These are phyloP conservation scores for Autographa pulchrina DNA, from an alignment of 2,888 invertebrate genomes.

Conservation along the genomic window DNA sequence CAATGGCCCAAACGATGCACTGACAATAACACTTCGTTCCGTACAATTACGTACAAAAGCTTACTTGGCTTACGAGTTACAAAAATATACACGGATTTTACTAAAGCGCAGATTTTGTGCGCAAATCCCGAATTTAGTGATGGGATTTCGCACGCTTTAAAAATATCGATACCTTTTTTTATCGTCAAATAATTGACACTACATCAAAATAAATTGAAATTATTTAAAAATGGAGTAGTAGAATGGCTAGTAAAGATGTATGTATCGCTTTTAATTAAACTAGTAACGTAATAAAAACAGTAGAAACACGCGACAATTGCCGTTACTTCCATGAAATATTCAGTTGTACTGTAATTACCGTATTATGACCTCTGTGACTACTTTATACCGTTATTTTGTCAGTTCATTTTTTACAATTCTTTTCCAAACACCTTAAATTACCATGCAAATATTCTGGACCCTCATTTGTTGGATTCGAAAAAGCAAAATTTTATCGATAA, in stretches of 20 bases:
- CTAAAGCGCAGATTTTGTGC: neutral
- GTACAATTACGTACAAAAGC: conserved; percentile 9
- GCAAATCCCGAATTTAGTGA: neutral
- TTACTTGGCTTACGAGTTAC: conserved; percentile 7
- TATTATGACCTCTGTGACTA: conserved; percentile 57
- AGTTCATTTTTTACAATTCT: conserved; percentile 66
- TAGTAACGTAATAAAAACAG: conserved; percentile 30
- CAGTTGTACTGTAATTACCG: conserved; percentile 56
- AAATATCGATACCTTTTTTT: neutral
- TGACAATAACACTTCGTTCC: conserved; percentile 7
- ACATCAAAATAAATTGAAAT: neutral
- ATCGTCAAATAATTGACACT: neutral
- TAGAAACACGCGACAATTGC: conserved; percentile 55
- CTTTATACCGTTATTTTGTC: conserved; percentile 66
- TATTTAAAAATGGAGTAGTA: neutral
- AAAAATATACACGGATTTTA: conserved; percentile 2
- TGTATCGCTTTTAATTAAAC: conserved; percentile 43
- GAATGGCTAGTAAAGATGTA: conserved; percentile 15
- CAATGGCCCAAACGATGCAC: conserved; percentile 7
- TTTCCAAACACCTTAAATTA: conserved; percentile 54
- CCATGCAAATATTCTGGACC: conserved; percentile 57
- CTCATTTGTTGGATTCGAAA: conserved; percentile 56
- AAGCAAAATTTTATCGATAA: neutral
- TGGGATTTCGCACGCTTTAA: neutral
- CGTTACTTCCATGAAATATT: conserved; percentile 58